Evolutionary conservation across 2,888 invertebrate genomes (phyloP).

Genomic region (Cerceris ruficornis): DNA sequence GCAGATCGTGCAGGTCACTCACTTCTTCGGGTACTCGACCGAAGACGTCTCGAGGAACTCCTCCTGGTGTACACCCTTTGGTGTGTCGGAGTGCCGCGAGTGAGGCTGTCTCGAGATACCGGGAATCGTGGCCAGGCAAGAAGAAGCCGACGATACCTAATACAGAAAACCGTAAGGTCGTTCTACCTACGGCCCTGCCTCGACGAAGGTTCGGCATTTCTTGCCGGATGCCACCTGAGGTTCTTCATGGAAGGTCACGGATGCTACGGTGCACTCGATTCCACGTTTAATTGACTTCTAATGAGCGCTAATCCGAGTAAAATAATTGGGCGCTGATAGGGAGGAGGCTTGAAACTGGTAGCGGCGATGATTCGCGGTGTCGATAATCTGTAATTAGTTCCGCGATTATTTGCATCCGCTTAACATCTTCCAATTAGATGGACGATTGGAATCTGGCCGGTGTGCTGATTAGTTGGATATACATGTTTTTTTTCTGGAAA

Average conservation of each 20-base stretch:
- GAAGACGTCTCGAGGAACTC: conserved; percentile 56
- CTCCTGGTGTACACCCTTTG: conserved; percentile 44
- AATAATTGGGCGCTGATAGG: conserved; percentile 42
- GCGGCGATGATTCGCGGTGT: neutral
- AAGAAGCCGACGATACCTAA: conserved; percentile 78
- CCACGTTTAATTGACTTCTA: conserved; percentile 51
- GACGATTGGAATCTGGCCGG: neutral
- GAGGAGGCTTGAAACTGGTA: neutral
- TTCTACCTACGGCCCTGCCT: conserved; percentile 56
- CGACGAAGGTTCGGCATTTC: conserved; percentile 56
- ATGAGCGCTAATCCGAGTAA: conserved; percentile 31
- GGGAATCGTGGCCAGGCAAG: conserved; percentile 72
- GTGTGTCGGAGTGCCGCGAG: conserved; percentile 52
- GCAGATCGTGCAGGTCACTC: conserved; percentile 74
- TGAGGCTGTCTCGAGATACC: conserved; percentile 65
- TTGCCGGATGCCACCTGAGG: conserved; percentile 50
- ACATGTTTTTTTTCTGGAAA: neutral
- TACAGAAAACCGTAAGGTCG: conserved; percentile 77
- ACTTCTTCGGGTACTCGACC: conserved; percentile 69
- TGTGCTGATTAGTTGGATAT: neutral
- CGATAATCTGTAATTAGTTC: conserved; percentile 23
- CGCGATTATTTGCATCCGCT: neutral
- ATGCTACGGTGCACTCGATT: neutral
- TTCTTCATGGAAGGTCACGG: conserved; percentile 59
- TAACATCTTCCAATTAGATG: neutral